Evolutionary conservation across 1,140 invertebrate genomes (phyloP), one percentile per base, ranked within the genome.

Genomic region (Venustaconcha ellipsiformis): DNA sequence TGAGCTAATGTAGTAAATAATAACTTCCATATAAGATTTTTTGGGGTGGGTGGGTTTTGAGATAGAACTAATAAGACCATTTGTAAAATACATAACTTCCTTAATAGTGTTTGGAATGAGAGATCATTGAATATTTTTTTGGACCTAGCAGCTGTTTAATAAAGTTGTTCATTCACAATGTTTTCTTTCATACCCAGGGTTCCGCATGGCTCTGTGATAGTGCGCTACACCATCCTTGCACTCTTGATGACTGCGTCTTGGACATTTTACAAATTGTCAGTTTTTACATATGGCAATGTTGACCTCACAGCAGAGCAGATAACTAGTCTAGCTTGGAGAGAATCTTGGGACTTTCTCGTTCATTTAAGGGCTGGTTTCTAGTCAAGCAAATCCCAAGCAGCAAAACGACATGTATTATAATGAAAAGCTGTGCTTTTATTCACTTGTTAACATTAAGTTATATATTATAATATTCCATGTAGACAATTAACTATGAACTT

Each of bases 311-410:
- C 74, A 13, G 60, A 79, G 48, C 67, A 83, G n/a, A 82, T 86
- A 5, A 57, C 78, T 37, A 57, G 69, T 26, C 67, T 84, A 1
- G 78, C 75, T 15, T 84, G 83, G 83, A 78, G 72, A 72, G 84
- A 84, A 23, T 78, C 76, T 57, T 86, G 84, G 84, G 84, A 86
- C 57, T 86, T 86, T 30, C 63, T 86, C 6, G 37, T 79, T 12
- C 84, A 83, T 6, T 48, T 48, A 11, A 48, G 37, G 37, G 37
- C 8, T 48, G 37, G 37, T 48, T 48, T 48, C 37, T 48, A 48
- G 37, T 48, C 37, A 48, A 48, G 37, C 37, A 37, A 37, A 37
- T 37, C 37, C 2, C 6, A 37, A 37, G 4, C 37, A 37, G 37
- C 8, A 48, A 48, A 48, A 48, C 37, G 0, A 48, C 37, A 48